Percentiles rank a stretch among this genome's conserved stretches.
phyloP scores from a whole-genome alignment of 2,888 invertebrate species.

The Miltochrista miniata region DNA sequence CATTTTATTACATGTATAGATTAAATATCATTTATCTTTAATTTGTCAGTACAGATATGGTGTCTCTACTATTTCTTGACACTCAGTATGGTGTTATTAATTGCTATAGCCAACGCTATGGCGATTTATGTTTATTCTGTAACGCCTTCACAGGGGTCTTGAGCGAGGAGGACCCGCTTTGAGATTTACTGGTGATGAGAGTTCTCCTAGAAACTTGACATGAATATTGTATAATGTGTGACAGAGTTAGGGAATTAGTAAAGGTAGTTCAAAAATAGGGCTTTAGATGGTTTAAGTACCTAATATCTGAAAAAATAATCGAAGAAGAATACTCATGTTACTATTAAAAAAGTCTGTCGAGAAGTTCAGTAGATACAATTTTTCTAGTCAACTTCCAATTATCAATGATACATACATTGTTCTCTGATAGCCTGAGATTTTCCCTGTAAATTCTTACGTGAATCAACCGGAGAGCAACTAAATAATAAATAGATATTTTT shows the following conservation, averaged over 20 bases:
- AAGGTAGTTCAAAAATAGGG: background rate
- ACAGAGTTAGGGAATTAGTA: background rate
- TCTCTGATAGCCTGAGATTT: no score
- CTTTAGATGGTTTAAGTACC: no score
- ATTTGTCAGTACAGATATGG: conserved; percentile 8
- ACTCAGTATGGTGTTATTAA: conserved; percentile 51
- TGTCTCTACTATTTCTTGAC: conserved; percentile 14
- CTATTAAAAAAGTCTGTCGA: no score
- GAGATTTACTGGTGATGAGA: conserved; percentile 10
- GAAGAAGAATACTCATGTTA: no score
- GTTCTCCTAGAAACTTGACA: conserved; percentile 13
- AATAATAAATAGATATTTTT: no score
- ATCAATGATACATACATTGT: no score
- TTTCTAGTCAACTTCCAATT: no score
- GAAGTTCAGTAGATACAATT: no score
- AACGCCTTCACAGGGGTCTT: conserved; percentile 28
- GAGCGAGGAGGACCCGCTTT: conserved; percentile 17
- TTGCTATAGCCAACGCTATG: conserved; percentile 36
- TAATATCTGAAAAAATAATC: no score
- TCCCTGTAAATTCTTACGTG: no score
- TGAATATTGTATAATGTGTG: background rate
- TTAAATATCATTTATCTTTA: background rate
- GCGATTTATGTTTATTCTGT: conserved; percentile 37
- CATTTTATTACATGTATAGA: no score
- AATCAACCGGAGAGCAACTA: no score